phyloP scores from a whole-genome alignment of 1,140 invertebrate species.

The Drosophila parabipectinata region DNA sequence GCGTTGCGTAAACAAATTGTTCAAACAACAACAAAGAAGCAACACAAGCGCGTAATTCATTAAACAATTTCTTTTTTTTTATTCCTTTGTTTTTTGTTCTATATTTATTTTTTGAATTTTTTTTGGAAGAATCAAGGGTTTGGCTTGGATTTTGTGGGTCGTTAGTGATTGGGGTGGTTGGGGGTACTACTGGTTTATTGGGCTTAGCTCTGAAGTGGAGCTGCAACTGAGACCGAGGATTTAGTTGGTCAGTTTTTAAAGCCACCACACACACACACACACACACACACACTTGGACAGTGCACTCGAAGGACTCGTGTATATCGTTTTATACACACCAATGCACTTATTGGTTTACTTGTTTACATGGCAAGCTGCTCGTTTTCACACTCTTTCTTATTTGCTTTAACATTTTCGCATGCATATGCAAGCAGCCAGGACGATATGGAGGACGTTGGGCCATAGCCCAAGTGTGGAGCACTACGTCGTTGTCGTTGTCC shows the following conservation, averaged over 20 bases:
- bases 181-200: neutral
- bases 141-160: conserved; percentile 2
- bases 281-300: conserved; percentile 8
- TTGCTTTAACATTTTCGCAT: conserved; percentile 81
- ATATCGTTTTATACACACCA: conserved; percentile 52
- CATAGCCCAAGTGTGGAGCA: conserved; percentile 42
- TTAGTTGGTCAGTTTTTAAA: conserved; percentile 69
- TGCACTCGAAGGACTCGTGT: conserved; percentile 31
- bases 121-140: conserved; percentile 7
- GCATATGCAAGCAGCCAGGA: conserved; percentile 74
- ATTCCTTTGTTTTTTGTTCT: conserved; percentile 34
- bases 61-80: conserved; percentile 53
- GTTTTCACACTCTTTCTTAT: conserved; percentile 82
- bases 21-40: conserved; percentile 63
- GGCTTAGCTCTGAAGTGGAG: conserved; percentile 36
- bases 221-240: conserved; percentile 52
- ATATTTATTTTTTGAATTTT: conserved; percentile 16
- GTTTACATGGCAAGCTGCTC: conserved; percentile 81
- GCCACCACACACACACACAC: conserved; percentile 31
- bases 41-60: conserved; percentile 72
- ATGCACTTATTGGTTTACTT: conserved; percentile 80
- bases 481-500: conserved; percentile 58
- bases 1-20: conserved; percentile 82
- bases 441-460: conserved; percentile 17
- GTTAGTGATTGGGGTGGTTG: neutral